phyloP scores from a whole-genome alignment of 2,797 vertebrate species.

The Falco biarmicus region DNA sequence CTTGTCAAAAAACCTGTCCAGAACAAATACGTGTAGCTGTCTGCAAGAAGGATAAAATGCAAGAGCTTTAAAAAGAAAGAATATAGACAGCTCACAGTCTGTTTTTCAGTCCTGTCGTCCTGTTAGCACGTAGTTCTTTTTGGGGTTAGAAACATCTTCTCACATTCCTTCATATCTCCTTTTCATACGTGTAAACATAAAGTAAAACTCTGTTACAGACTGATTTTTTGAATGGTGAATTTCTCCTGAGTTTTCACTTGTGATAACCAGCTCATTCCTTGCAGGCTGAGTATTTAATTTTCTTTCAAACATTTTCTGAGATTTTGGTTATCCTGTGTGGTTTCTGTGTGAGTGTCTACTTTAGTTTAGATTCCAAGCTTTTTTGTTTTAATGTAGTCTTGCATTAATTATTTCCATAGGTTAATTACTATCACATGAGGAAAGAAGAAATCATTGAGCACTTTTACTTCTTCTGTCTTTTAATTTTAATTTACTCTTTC shows the following conservation, averaged over 20 bases:
- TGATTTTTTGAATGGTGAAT: neutral
- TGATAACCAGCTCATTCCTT: neutral
- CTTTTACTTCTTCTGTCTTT: neutral
- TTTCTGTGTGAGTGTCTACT: neutral
- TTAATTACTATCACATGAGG: neutral
- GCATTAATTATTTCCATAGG: neutral
- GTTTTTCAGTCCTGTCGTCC: neutral
- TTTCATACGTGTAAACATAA: neutral
- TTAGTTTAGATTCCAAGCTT: neutral
- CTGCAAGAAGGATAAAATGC: neutral
- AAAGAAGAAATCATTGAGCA: neutral
- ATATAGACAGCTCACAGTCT: neutral
- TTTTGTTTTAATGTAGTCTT: neutral
- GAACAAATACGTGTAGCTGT: neutral
- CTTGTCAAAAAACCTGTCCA: constrained; percentile 6
- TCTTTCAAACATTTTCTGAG: neutral
- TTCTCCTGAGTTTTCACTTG: neutral
- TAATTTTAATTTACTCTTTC: neutral
- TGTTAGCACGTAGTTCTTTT: neutral
- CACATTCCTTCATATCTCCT: neutral
- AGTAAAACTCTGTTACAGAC: neutral
- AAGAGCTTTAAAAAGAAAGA: neutral
- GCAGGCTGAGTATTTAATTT: neutral
- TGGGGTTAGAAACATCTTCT: neutral
- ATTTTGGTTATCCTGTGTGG: neutral